phyloP scores from a whole-genome alignment of 2,888 invertebrate genomes.

The Bombylius major region DNA sequence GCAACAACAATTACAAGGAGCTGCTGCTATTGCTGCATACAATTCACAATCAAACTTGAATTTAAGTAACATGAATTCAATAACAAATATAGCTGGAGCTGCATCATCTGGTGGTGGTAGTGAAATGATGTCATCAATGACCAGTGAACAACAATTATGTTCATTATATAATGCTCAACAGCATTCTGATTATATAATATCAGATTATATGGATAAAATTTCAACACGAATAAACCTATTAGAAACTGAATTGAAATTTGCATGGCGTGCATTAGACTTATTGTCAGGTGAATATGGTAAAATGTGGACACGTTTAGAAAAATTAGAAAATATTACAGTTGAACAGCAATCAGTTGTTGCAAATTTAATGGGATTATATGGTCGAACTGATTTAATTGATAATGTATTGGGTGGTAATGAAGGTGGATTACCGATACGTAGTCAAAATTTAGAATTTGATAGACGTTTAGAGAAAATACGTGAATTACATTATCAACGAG shows the following conservation, averaged over 20 bases:
- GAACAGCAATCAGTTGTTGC: conserved; percentile 86
- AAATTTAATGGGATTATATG: conserved; percentile 50
- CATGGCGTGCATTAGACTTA: conserved; percentile 83
- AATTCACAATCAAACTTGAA: conserved; percentile 4
- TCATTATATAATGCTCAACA: conserved; percentile 37
- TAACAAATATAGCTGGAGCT: neutral
- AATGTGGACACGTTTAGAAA: conserved; percentile 87
- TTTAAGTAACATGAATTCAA: neutral
- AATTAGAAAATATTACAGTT: conserved; percentile 70
- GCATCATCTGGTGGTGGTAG: neutral
- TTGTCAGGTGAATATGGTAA: conserved; percentile 85
- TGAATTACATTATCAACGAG: conserved; percentile 4
- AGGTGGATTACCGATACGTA: neutral
- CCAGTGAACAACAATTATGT: conserved; percentile 30
- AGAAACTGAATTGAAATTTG: conserved; percentile 82
- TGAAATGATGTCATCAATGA: conserved; percentile 17
- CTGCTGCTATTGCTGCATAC: neutral
- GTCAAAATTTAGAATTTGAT: neutral
- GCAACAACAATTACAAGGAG: conserved; percentile 2
- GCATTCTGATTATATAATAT: conserved; percentile 63
- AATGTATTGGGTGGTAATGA: neutral
- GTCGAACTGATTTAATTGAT: conserved; percentile 17
- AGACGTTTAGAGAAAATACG: conserved; percentile 1
- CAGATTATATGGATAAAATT: conserved; percentile 83
- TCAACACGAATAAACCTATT: conserved; percentile 75